These are phyloP conservation scores for Carollia perspicillata DNA, from an alignment of 2,113 vertebrate genomes.

Conservation along the genomic window DNA sequence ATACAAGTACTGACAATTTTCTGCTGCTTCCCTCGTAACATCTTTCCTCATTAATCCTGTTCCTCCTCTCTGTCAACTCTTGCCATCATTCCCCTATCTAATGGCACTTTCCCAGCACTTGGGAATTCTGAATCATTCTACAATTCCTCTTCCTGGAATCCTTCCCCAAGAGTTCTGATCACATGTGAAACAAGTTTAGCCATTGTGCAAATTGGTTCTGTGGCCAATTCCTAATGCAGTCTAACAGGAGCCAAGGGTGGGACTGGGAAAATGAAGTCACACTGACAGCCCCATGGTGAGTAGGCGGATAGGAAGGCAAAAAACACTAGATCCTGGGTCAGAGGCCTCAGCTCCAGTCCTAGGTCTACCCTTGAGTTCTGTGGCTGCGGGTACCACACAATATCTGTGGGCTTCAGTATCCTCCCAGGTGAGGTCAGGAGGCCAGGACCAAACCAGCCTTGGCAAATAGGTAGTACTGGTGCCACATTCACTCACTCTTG, in stretches of 20 bases:
- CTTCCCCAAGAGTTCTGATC: constrained; percentile 18
- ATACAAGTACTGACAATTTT: background rate
- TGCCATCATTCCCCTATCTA: background rate
- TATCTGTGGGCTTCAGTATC: background rate
- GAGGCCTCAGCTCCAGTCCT: background rate
- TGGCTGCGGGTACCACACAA: background rate
- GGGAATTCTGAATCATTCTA: constrained; percentile 43
- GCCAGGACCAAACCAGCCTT: background rate
- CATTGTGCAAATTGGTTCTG: constrained; percentile 44
- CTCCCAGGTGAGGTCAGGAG: background rate
- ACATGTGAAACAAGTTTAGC: constrained; percentile 59
- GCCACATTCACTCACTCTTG: background rate
- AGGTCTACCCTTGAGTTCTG: background rate
- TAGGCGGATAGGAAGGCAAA: background rate
- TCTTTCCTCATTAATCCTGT: background rate
- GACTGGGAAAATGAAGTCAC: constrained; percentile 51
- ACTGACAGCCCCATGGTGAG: background rate
- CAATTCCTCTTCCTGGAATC: constrained; percentile 63
- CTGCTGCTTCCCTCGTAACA: background rate
- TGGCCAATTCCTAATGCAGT: constrained; percentile 49
- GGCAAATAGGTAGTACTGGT: background rate
- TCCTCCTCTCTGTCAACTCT: background rate
- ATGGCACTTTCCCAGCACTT: constrained; percentile 33
- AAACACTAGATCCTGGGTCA: background rate
- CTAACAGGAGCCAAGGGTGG: constrained; percentile 66